Base-by-base conservation (phyloP, 2,113 vertebrate genomes). In the Hippolais icterina region DNA sequence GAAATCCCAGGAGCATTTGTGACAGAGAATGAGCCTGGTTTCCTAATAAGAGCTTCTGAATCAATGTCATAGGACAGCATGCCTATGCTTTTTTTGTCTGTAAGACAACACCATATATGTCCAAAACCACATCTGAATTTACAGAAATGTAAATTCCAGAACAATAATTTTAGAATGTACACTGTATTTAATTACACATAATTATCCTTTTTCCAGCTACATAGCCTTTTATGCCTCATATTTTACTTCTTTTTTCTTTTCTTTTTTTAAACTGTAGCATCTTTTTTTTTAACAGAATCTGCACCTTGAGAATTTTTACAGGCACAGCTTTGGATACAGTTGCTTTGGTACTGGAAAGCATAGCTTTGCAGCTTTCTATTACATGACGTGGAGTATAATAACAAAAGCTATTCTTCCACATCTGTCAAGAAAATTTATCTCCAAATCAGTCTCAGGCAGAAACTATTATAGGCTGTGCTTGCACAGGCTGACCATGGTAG, bases 381-480 rank as follows among this genome's bases (percentile, higher is more conserved):
- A 72, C 37, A 46, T 46, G 63, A 69, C 59, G 77, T 0, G 0
- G 31, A 88, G 18, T 61, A 74, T 57, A 93, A 86, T 77, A 93
- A 81, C 5, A 10, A 83, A 93, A 74, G 46, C 59, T 77, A 65
- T 25, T 47, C 50, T 89, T 90, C 68, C 83, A 90, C 22, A 46
- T 88, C 83, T 77, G 83, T 90, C 95, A 95, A 89, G 83, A 95
- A 92, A 95, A 96, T 89, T 77, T 70, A 92, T 93, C 44, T 87
- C 64, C 87, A 74, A 41, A 90, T 90, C 93, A 75, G 66, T 90
- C 54, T 94, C 44, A 52, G 60, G 72, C 69, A 91, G 56, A 89
- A 76, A n/a, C 49, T 89, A 24, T 81, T 70, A 63, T 0, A 80
- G 64, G 46, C 53, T 94, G 29, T 84, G 44, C 65, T 92, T 47